phyloP scores from a whole-genome alignment of 2,888 invertebrate species.

The Apamea crenata region DNA sequence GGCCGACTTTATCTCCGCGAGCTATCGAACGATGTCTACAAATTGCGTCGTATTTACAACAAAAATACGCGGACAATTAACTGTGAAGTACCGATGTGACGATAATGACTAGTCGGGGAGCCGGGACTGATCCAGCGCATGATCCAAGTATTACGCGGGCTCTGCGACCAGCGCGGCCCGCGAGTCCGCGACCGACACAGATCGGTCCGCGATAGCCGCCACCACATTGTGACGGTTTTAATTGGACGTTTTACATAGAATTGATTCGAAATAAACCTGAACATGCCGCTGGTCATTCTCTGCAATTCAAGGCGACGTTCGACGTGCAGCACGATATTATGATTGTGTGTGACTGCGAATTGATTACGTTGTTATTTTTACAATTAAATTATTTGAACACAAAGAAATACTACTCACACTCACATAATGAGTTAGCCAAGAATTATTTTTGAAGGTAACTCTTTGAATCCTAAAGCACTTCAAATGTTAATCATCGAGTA shows the following conservation, averaged over 20 bases:
- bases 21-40: conserved; percentile 82
- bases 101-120: conserved; percentile 57
- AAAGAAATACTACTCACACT: conserved; percentile 23
- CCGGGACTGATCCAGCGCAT: conserved; percentile 50
- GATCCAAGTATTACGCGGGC: conserved; percentile 55
- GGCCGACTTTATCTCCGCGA: conserved; percentile 78
- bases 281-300: conserved; percentile 58
- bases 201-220: conserved; percentile 56
- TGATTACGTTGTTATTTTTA: conserved; percentile 51
- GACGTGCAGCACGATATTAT: conserved; percentile 59
- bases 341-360: conserved; percentile 42
- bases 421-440: conserved; percentile 13
- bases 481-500: conserved; percentile 4
- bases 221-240: conserved; percentile 78
- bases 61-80: conserved; percentile 83
- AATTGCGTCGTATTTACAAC: conserved; percentile 83
- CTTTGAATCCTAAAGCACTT: conserved; percentile 4
- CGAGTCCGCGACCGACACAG: conserved; percentile 51
- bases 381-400: conserved; percentile 42
- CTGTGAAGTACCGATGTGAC: conserved; percentile 73
- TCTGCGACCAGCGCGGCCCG: conserved; percentile 37
- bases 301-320: conserved; percentile 59
- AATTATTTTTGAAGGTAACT: conserved; percentile 19
- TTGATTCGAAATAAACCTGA: conserved; percentile 66
- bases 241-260: conserved; percentile 77